Evolutionary conservation across 2,797 vertebrate genomes (phyloP), one percentile per base, ranked within the genome.

Genomic region (Chaetophractus vellerosus): DNA sequence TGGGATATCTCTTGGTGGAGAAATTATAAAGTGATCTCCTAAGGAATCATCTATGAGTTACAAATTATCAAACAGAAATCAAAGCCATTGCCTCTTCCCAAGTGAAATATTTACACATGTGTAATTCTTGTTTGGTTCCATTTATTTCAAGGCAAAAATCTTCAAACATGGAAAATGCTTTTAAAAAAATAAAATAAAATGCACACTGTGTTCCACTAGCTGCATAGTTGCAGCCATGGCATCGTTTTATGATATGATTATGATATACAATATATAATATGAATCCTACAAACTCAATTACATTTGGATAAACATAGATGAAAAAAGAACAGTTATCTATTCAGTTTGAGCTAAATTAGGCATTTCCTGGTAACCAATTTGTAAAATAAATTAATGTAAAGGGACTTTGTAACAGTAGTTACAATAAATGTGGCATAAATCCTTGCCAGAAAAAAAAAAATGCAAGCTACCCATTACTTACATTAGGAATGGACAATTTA

Each of bases 61-160:
- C 6, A 38, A 83, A 76, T 86, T 71, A 90, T 72, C 28, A 86
- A 71, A 71, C 9, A 78, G 36, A 90, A 92, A 78, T 19, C 10
- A 86, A 75, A 88, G 41, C 11, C 38, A 45, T 36, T 80, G 33
- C 5, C 24, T 45, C 92, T 71, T 66, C 57, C 26, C n/a, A 45
- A 45, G 41, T 45, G 41, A 9, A 45, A 45, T 45, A 72, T 79
- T 63, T 76, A 38, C 19, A 87, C 61, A 78, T 11, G 28, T 14
- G 6, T 31, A 68, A 33, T 59, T 74, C 48, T 84, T 83, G 5
- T 33, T 74, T 88, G 38, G 11, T 21, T 86, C 21, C 16, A 48
- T 38, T 87, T 79, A 48, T 41, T 72, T 88, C 69, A 86, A 86
- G 23, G 80, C 38, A 69, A 88, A 82, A 52, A 31, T 45, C 5